Base-by-base conservation (phyloP, 2,797 vertebrate species). In the Xiphophorus birchmanni region DNA sequence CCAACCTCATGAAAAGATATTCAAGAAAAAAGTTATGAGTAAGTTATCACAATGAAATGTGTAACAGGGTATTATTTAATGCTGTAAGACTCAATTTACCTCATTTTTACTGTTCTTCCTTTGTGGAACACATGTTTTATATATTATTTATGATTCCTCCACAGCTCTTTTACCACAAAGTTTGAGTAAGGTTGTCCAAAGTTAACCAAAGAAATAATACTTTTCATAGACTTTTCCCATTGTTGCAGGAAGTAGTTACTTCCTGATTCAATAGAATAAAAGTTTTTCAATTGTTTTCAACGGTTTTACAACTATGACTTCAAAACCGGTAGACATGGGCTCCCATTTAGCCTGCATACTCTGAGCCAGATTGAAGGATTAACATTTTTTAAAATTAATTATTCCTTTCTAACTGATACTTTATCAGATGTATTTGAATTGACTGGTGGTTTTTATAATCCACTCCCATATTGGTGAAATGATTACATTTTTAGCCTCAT, bases 1-100 rank as follows among this genome's bases (percentile, higher is more conserved):
- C 50, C 84, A 87, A 77, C 58, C 77, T 58, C 72, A 80, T 77
- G 40, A 86, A 84, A 79, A 78, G 5, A 83, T 1, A 75, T 42
- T 71, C 67, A 60, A 75, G 74, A 52, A 79, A 26, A 79, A 58
- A 58, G 0, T 11, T 29, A 44, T 63, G n/a, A 47, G 32, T 37
- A 79, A 67, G 45, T 52, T 44, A 73, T 54, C 5, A 0, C 40
- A 12, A n/a, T 2, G 32, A 75, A 67, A 45, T 32, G 0, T 40
- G 74, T 72, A 80, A 23, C 11, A n/a, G 73, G 69, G 29, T n/a
- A 65, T 84, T 71, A 75, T 82, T 79, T 6, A 71, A 87, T 37
- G 21, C 69, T 17, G 8, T 23, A 48, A 83, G 18, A 60, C 50
- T 73, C 40, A 45, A 9, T 71, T 79, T 5, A 50, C 37, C 48